Conservation (phyloP, 2,797 vertebrate species). For the Vespertilio murinus region DNA sequence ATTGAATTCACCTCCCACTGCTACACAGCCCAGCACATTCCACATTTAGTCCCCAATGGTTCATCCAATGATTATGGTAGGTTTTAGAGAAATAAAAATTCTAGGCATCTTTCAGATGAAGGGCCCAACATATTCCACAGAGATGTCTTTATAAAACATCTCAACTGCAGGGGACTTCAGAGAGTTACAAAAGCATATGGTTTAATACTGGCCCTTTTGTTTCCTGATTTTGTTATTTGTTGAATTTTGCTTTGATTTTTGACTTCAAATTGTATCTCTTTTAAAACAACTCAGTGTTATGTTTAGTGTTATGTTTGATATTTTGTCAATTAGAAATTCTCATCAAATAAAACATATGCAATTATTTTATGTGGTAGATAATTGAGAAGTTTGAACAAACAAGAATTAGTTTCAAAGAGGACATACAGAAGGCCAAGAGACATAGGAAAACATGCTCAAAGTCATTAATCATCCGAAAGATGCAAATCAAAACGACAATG, state of each 20-base stretch:
- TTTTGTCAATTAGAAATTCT: conserved; percentile 30
- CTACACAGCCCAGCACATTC: neutral
- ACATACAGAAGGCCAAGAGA: too few relatives aligned
- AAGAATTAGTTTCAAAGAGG: neutral
- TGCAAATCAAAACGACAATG: too few relatives aligned
- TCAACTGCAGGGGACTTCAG: neutral
- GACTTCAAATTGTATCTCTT: neutral
- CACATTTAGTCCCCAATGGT: neutral
- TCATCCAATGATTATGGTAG: neutral
- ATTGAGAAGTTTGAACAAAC: conserved; percentile 5
- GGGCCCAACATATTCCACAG: neutral
- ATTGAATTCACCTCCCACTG: neutral
- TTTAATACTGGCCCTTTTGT: neutral
- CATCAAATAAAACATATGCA: neutral
- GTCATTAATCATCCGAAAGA: too few relatives aligned
- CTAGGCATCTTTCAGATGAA: conserved; percentile 36
- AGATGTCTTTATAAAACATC: neutral
- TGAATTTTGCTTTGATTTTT: conserved; percentile 27
- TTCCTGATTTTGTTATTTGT: conserved; percentile 17
- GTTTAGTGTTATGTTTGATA: neutral
- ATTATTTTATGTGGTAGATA: neutral
- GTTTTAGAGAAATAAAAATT: conserved; percentile 8
- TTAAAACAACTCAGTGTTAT: neutral
- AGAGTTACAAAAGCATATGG: neutral
- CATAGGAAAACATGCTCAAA: too few relatives aligned